These are phyloP conservation scores for Acleris cristana DNA, from an alignment of 2,888 invertebrate genomes.

Conservation along the genomic window DNA sequence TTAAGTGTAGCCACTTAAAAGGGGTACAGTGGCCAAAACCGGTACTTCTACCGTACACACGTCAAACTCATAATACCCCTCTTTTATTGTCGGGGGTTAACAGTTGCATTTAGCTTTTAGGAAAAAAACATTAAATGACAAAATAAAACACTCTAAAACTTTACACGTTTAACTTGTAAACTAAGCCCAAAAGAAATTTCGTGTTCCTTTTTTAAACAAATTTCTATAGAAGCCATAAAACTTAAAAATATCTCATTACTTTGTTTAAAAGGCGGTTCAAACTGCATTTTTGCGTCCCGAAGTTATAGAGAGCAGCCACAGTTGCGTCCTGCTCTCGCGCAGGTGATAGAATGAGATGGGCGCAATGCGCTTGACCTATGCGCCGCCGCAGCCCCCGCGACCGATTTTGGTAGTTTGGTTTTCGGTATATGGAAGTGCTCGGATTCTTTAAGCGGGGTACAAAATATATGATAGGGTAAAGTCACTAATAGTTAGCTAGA, in stretches of 20 bases:
- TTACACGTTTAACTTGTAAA: not conserved
- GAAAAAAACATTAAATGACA: too few species aligned
- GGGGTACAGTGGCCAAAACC: too few species aligned
- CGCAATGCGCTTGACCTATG: conserved; percentile 70
- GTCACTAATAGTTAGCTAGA: too few species aligned
- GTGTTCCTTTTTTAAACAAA: not conserved
- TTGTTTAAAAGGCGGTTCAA: conserved; percentile 54
- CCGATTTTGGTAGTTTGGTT: conserved; percentile 65
- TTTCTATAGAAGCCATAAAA: conserved; percentile 39
- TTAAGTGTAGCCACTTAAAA: too few species aligned
- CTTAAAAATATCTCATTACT: conserved; percentile 54
- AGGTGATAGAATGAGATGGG: conserved; percentile 50
- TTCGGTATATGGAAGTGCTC: conserved; percentile 44
- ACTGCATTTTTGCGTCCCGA: conserved; percentile 63
- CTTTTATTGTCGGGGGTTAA: too few species aligned
- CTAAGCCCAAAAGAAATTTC: not conserved
- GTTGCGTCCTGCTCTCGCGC: conserved; percentile 47
- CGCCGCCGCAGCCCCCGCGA: conserved; percentile 53
- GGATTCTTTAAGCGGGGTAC: conserved; percentile 36
- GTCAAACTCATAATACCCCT: too few species aligned
- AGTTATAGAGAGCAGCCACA: conserved; percentile 56
- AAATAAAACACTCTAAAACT: too few species aligned
- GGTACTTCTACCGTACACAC: too few species aligned
- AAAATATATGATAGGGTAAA: too few species aligned
- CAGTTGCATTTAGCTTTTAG: too few species aligned